Percentiles rank a stretch among this genome's conserved stretches.
Evolutionary conservation across 2,797 vertebrate genomes (phyloP).

Genomic region (Lutjanus campechanus): DNA sequence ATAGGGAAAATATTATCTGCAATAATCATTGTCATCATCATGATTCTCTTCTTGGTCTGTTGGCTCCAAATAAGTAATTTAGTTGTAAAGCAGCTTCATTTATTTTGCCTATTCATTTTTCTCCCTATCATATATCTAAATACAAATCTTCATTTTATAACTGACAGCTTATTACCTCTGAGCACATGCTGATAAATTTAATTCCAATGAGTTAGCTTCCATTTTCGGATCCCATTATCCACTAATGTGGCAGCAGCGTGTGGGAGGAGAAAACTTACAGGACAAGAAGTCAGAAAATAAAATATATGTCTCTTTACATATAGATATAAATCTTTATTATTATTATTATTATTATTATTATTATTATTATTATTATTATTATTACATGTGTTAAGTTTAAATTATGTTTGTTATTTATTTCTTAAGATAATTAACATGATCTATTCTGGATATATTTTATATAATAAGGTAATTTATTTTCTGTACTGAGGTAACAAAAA

Average conservation of each 20-base stretch:
- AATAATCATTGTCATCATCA: slow-evolving; percentile 86
- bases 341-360: slow-evolving; percentile 12
- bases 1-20: slow-evolving; percentile 80
- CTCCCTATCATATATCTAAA: slow-evolving; percentile 91
- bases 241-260: slow-evolving; percentile 82
- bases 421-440: not conserved
- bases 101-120: slow-evolving; percentile 88
- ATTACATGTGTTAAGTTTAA: not conserved
- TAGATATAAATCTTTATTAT: slow-evolving; percentile 27
- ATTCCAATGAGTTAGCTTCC: slow-evolving; percentile 88
- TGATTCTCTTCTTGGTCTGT: slow-evolving; percentile 82
- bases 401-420: not conserved
- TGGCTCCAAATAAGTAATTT: slow-evolving; percentile 88
- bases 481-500: not conserved
- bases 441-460: not conserved
- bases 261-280: slow-evolving; percentile 75
- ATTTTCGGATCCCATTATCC: slow-evolving; percentile 89
- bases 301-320: slow-evolving; percentile 46
- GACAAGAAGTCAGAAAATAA: slow-evolving; percentile 59
- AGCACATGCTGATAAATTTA: slow-evolving; percentile 90
- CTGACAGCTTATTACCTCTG: slow-evolving; percentile 91
- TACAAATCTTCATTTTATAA: slow-evolving; percentile 90
- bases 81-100: slow-evolving; percentile 87
- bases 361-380: not conserved
- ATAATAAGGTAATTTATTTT: not conserved